Conservation (phyloP, 1,140 invertebrate species). For the Scaptomyza graminum region DNA sequence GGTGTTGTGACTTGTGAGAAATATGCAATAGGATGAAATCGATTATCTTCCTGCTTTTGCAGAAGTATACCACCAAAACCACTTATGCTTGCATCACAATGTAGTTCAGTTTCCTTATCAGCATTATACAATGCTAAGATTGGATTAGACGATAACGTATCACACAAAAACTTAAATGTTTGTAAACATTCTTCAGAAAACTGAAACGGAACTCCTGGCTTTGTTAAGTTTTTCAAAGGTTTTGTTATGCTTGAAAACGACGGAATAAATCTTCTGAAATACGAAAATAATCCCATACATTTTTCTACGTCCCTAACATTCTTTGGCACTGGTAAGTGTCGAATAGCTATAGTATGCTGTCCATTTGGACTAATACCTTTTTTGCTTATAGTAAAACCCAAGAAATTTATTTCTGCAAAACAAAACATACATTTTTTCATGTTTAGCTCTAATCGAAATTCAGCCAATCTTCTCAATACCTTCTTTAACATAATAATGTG, state of each 20-base stretch:
- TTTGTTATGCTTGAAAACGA: no score
- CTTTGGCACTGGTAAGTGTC: constrained; percentile 56
- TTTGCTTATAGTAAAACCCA: constrained; percentile 67
- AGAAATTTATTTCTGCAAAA: constrained; percentile 37
- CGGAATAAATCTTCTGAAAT: constrained; percentile 4
- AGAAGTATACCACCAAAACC: constrained; percentile 1
- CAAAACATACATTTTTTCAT: constrained; percentile 79
- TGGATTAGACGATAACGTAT: no score
- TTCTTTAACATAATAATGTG: not conserved
- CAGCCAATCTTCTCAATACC: constrained; percentile 52
- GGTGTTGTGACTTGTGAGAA: constrained; percentile 9
- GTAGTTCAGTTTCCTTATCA: constrained; percentile 1
- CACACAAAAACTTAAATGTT: no score
- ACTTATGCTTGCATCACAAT: not conserved
- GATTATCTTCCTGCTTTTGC: constrained; percentile 3
- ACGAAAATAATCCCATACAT: constrained; percentile 36
- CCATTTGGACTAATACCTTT: constrained; percentile 49
- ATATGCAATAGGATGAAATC: constrained; percentile 10
- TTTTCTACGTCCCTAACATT: constrained; percentile 62
- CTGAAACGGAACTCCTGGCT: no score
- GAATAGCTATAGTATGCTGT: constrained; percentile 65
- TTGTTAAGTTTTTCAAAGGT: no score
- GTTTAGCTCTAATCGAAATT: constrained; percentile 78
- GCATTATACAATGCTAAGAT: no score
- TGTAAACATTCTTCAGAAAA: no score